These are phyloP conservation scores for Sorex fumeus DNA, from an alignment of 2,113 vertebrate species.

Conservation along the genomic window DNA sequence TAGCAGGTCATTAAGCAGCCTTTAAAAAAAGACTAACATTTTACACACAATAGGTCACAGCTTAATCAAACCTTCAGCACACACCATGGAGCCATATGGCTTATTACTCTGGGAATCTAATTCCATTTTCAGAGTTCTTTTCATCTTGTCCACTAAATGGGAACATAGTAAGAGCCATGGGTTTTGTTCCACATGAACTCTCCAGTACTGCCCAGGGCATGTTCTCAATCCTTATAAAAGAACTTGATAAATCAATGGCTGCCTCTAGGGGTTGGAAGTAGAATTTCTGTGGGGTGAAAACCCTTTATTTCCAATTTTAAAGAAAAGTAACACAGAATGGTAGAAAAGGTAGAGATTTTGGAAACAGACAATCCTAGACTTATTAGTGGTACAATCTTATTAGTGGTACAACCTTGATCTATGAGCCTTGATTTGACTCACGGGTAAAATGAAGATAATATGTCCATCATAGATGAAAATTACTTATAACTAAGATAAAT, in stretches of 20 bases:
- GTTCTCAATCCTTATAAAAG: slow-evolving; percentile 46
- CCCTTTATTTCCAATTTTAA: background rate
- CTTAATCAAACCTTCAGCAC: slow-evolving; percentile 32
- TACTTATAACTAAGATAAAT: background rate
- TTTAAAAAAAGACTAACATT: background rate
- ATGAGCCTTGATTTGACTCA: background rate
- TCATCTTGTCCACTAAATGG: slow-evolving; percentile 20
- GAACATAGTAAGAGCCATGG: background rate
- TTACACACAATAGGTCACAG: background rate
- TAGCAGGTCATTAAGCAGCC: background rate
- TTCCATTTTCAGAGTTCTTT: slow-evolving; percentile 38
- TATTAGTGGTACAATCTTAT: background rate
- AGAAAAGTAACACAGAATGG: background rate
- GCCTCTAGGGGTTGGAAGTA: background rate
- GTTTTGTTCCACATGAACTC: slow-evolving; percentile 34
- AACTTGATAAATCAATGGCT: slow-evolving; percentile 22
- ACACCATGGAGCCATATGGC: background rate
- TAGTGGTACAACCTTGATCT: background rate
- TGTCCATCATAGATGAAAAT: background rate
- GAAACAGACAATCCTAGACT: background rate
- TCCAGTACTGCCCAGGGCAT: background rate
- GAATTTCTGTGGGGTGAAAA: background rate
- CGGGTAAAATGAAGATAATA: background rate
- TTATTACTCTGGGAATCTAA: background rate
- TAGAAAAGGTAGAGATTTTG: background rate